Percentiles rank a stretch among this genome's conserved stretches.
Conservation (phyloP, 1,140 invertebrate species). For the Camponotus pennsylvanicus region DNA sequence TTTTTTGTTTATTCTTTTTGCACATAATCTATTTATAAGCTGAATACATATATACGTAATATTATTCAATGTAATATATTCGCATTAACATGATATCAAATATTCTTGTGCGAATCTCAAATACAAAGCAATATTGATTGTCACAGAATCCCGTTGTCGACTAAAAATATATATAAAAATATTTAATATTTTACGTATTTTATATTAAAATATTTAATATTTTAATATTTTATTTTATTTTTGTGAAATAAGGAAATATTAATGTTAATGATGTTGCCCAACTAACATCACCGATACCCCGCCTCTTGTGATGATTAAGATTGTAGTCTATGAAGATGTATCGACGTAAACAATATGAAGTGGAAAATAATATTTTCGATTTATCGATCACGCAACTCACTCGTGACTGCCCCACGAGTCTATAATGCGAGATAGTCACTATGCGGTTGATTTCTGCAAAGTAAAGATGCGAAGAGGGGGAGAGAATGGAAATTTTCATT, state of each 20-base stretch:
- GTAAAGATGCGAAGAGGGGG: background rate
- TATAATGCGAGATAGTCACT: conserved; percentile 31
- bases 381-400: conserved; percentile 48
- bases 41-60: too few relatives aligned
- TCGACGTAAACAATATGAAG: conserved; percentile 47
- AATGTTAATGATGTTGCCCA: background rate
- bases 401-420: conserved; percentile 40
- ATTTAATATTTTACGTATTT: too few relatives aligned
- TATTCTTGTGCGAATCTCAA: too few relatives aligned
- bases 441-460: conserved; percentile 37
- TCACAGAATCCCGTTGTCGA: too few relatives aligned
- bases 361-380: conserved; percentile 54
- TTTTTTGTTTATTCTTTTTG: background rate
- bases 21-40: too few relatives aligned
- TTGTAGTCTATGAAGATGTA: conserved; percentile 1
- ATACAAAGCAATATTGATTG: too few relatives aligned
- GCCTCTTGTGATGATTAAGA: background rate
- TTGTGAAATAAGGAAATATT: background rate
- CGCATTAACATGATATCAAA: too few relatives aligned
- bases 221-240: too few relatives aligned
- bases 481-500: conserved; percentile 17
- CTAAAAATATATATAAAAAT: too few relatives aligned
- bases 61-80: too few relatives aligned
- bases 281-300: background rate
- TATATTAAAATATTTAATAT: too few relatives aligned